A percentile compares a stretch with the other conserved stretches of the same genome.
These are phyloP conservation scores for Malurus elegans DNA, from an alignment of 2,113 vertebrate genomes.

Conservation along the genomic window DNA sequence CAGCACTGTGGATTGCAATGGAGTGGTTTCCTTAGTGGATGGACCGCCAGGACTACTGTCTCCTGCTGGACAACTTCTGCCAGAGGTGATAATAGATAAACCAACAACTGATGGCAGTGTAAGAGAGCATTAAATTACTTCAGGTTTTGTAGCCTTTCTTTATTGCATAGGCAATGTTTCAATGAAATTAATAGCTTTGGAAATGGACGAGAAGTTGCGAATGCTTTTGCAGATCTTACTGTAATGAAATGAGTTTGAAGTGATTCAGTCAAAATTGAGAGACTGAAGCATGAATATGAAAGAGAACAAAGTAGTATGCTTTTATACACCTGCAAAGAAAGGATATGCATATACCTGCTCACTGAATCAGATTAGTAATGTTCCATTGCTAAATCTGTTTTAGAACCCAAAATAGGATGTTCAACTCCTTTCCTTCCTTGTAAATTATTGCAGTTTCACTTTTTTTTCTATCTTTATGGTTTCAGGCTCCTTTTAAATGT, in stretches of 20 bases:
- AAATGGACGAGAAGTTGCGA: conserved; percentile 1
- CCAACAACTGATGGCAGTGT: conserved; percentile 82
- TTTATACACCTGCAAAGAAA: neutral
- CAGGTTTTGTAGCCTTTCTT: conserved; percentile 28
- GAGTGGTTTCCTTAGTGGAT: conserved; percentile 85
- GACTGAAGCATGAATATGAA: neutral
- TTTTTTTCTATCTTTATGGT: neutral
- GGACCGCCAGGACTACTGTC: conserved; percentile 79
- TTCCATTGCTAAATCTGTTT: neutral
- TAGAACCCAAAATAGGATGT: neutral
- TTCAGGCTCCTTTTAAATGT: neutral
- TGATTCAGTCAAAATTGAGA: neutral
- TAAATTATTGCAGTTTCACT: neutral
- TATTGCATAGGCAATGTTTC: neutral
- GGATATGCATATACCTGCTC: neutral
- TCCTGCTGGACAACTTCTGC: conserved; percentile 81
- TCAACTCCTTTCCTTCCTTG: too few species aligned
- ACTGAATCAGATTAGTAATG: neutral
- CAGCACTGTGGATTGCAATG: conserved; percentile 91
- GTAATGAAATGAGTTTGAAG: neutral
- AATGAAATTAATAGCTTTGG: conserved; percentile 26
- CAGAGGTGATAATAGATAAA: conserved; percentile 90
- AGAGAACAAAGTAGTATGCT: neutral
- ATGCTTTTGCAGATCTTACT: neutral
- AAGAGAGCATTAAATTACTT: conserved; percentile 77